Percentiles rank a stretch among this genome's conserved stretches.
phyloP scores from a whole-genome alignment of 2,888 invertebrate species.

The Xestoiulus laeticollis region DNA sequence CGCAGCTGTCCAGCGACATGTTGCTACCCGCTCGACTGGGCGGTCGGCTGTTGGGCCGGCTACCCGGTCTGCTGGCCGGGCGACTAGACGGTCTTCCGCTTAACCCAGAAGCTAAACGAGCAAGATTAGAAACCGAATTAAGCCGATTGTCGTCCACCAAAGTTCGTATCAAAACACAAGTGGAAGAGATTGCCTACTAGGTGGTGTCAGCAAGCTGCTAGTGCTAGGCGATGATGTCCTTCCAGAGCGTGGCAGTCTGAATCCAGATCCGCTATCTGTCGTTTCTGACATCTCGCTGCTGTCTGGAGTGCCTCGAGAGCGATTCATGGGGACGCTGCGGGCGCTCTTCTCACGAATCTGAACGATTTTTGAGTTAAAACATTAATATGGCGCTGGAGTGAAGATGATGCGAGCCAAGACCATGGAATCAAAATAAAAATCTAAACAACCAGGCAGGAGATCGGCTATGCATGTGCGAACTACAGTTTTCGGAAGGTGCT shows the following conservation, averaged over 20 bases:
- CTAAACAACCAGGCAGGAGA: conserved; percentile 39
- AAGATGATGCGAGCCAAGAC: neutral
- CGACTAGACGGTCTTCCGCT: conserved; percentile 49
- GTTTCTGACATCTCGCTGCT: conserved; percentile 83
- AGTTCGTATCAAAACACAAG: neutral
- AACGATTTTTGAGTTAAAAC: neutral
- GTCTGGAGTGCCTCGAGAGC: conserved; percentile 75
- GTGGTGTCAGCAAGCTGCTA: conserved; percentile 54
- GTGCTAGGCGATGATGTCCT: conserved; percentile 58
- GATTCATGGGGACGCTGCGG: conserved; percentile 86
- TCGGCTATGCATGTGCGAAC: conserved; percentile 27
- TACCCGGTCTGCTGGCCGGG: conserved; percentile 71
- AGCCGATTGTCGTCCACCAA: neutral
- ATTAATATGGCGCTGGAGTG: neutral
- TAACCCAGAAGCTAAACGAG: neutral
- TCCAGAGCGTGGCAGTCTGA: conserved; percentile 57
- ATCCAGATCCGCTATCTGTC: conserved; percentile 58
- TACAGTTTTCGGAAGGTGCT: neutral
- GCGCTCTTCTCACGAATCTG: conserved; percentile 92
- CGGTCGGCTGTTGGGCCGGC: conserved; percentile 84
- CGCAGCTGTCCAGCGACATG: conserved; percentile 76
- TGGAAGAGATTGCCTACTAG: neutral
- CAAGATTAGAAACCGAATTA: neutral
- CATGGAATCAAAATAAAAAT: neutral
- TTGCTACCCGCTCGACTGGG: conserved; percentile 94